phyloP scores from a whole-genome alignment of 1,140 invertebrate genomes.

The Drosophila novamexicana region DNA sequence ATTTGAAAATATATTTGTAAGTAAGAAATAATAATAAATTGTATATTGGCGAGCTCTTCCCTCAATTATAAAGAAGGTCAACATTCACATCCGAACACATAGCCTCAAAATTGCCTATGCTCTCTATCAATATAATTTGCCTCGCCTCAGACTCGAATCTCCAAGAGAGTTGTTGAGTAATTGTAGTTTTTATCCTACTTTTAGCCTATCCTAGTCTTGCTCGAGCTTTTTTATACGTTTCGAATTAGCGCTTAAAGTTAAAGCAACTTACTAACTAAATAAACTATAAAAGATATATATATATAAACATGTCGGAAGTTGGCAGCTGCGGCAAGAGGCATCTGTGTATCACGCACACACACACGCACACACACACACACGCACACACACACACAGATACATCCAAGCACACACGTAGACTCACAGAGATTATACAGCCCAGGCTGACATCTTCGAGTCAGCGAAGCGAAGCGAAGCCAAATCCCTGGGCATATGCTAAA shows the following conservation, averaged over 20 bases:
- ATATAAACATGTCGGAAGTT: not conserved
- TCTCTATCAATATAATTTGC: too few species aligned
- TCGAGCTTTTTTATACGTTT: not conserved
- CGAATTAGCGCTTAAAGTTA: constrained; percentile 1
- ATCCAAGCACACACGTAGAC: not conserved
- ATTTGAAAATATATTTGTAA: too few species aligned
- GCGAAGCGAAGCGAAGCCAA: constrained; percentile 35
- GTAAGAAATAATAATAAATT: too few species aligned
- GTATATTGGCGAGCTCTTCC: too few species aligned
- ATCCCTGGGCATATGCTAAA: constrained; percentile 52
- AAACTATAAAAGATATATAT: not conserved
- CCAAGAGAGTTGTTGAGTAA: too few species aligned
- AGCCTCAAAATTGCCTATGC: too few species aligned
- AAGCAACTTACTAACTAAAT: not conserved
- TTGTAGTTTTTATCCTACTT: too few species aligned
- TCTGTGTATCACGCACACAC: not conserved
- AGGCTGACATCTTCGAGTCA: constrained; percentile 37
- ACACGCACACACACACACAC: constrained; percentile 1
- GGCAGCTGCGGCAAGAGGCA: constrained; percentile 10
- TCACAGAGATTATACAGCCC: constrained; percentile 1
- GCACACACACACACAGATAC: not conserved
- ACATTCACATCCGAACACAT: too few species aligned
- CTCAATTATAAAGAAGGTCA: too few species aligned
- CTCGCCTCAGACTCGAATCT: too few species aligned
- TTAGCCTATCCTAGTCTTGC: not conserved